Percentiles rank a stretch among this genome's conserved stretches.
phyloP scores from a whole-genome alignment of 1,140 invertebrate genomes.

The Drosophila trapezifrons region DNA sequence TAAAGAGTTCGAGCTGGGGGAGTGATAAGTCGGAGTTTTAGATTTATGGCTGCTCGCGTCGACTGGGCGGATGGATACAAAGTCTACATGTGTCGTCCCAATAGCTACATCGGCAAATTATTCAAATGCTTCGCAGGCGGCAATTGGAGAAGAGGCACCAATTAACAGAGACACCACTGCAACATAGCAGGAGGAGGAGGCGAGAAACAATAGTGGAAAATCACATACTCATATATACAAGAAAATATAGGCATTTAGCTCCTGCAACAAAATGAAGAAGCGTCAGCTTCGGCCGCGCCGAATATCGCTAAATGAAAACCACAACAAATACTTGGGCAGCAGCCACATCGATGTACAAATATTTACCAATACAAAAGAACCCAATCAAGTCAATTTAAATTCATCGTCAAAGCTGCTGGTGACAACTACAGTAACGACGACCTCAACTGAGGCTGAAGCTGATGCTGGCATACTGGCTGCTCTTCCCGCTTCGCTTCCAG shows the following conservation, averaged over 20 bases:
- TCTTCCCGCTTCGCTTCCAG: conserved; percentile 26
- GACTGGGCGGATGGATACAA: conserved; percentile 48
- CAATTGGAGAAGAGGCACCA: conserved; percentile 65
- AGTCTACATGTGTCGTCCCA: conserved; percentile 57
- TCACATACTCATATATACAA: conserved; percentile 8
- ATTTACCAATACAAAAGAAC: conserved; percentile 80
- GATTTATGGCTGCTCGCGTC: conserved; percentile 29
- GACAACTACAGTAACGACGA: conserved; percentile 40
- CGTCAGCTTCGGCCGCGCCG: conserved; percentile 46
- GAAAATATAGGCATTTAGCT: conserved; percentile 21
- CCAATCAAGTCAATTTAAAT: conserved; percentile 83
- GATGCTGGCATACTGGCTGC: conserved; percentile 2
- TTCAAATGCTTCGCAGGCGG: conserved; percentile 63
- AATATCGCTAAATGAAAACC: conserved; percentile 71
- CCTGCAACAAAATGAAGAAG: conserved; percentile 69
- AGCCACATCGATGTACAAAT: conserved; percentile 69
- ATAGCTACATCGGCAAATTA: conserved; percentile 58
- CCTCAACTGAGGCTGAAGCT: conserved; percentile 55
- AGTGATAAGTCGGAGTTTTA: not conserved
- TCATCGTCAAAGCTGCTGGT: conserved; percentile 64
- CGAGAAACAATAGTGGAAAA: conserved; percentile 22
- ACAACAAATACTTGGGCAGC: conserved; percentile 57
- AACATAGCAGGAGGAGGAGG: conserved; percentile 14
- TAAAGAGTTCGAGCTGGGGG: conserved; percentile 29
- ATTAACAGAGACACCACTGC: conserved; percentile 60